Conservation (phyloP, 2,797 vertebrate genomes). For the Glossophaga mutica region DNA sequence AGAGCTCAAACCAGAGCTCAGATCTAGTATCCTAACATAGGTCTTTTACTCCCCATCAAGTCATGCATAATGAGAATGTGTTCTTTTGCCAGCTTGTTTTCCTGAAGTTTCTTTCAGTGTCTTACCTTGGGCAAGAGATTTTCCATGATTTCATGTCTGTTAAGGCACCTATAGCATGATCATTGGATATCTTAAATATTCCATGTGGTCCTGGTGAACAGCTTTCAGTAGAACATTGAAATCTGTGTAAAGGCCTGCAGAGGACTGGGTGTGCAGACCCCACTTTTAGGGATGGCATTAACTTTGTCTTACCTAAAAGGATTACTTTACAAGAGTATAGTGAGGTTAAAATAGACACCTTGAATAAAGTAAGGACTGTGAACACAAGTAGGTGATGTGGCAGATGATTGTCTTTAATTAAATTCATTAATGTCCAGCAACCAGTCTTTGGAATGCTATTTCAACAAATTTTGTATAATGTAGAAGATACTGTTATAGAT, state of each 20-base stretch:
- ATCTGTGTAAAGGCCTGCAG: not conserved
- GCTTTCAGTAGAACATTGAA: not conserved
- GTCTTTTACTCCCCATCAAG: not conserved
- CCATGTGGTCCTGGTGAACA: not conserved
- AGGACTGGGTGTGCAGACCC: not conserved
- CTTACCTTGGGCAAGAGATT: not conserved
- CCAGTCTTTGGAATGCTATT: constrained; percentile 41
- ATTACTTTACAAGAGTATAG: not conserved
- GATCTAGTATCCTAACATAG: not conserved
- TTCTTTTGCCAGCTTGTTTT: not conserved
- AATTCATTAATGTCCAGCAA: constrained; percentile 45
- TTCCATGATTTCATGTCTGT: not conserved
- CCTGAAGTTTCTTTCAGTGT: not conserved
- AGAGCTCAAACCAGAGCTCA: not conserved
- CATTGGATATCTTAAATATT: not conserved
- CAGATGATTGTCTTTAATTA: constrained; percentile 18
- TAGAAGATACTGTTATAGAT: constrained; percentile 56
- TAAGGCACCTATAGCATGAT: not conserved
- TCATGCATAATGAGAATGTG: not conserved
- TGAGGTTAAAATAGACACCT: constrained; percentile 35
- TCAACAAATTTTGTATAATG: constrained; percentile 44
- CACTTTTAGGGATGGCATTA: not conserved
- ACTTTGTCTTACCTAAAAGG: constrained; percentile 17
- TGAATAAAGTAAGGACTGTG: not conserved
- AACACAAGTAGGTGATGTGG: not conserved